Evolutionary conservation across 2,888 invertebrate genomes (phyloP).

Genomic region (Synergus itoensis): DNA sequence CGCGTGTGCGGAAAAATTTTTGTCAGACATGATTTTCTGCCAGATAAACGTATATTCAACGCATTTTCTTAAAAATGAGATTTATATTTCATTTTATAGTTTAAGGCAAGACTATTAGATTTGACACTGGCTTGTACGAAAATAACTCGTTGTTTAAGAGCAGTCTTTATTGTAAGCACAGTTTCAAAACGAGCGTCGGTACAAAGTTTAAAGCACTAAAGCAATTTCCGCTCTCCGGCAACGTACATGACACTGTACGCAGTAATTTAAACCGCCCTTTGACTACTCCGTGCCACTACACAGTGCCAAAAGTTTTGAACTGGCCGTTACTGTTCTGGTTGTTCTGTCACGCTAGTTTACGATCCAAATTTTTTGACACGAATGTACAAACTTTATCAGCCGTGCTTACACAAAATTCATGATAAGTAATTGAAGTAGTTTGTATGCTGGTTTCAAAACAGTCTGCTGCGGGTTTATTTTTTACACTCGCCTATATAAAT

Average conservation of each 20-base stretch:
- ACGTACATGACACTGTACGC: constrained; percentile 27
- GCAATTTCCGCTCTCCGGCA: constrained; percentile 22
- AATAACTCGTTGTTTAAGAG: background rate
- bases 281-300: background rate
- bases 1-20: too few species aligned
- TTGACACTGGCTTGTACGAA: background rate
- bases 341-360: constrained; percentile 5
- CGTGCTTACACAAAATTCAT: background rate
- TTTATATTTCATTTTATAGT: too few species aligned
- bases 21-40: too few species aligned
- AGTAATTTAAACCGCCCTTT: constrained; percentile 35
- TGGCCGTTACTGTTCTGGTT: constrained; percentile 23
- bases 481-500: background rate
- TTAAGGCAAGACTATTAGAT: background rate
- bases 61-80: too few species aligned
- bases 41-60: too few species aligned
- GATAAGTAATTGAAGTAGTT: background rate
- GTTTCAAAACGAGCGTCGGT: constrained; percentile 22
- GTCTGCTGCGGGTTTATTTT: background rate
- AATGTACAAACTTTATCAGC: constrained; percentile 2
- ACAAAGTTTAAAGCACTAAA: constrained; percentile 32
- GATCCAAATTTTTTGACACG: constrained; percentile 2
- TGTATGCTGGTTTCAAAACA: background rate
- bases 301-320: constrained; percentile 20
- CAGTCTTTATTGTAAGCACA: background rate